These are phyloP conservation scores for Marmota monax DNA, from an alignment of 2,113 vertebrate species.

Conservation along the genomic window DNA sequence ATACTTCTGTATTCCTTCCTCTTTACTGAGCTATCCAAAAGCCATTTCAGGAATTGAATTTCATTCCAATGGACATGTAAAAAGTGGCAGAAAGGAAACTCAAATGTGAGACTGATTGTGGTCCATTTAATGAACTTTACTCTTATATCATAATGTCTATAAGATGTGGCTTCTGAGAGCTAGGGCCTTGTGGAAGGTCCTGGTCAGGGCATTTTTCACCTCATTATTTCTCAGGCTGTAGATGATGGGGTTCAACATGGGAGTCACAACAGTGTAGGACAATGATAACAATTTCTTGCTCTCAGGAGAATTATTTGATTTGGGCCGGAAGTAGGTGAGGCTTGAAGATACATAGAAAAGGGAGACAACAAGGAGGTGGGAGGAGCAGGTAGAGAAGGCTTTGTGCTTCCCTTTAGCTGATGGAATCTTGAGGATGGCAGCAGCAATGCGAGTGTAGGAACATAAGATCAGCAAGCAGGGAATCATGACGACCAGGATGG, in stretches of 20 bases:
- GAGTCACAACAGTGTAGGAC: conserved; percentile 78
- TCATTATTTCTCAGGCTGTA: conserved; percentile 80
- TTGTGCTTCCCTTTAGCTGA: conserved; percentile 69
- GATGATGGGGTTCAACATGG: conserved; percentile 81
- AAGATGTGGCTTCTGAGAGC: not conserved
- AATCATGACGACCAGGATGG: conserved; percentile 53
- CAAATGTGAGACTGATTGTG: not conserved
- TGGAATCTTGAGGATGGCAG: conserved; percentile 70
- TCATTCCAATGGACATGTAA: not conserved
- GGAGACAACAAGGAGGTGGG: conserved; percentile 75
- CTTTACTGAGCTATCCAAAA: not conserved
- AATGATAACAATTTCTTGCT: conserved; percentile 74
- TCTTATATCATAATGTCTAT: not conserved
- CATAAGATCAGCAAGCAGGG: conserved; percentile 62
- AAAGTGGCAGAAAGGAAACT: not conserved
- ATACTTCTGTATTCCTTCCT: not conserved
- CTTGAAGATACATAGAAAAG: conserved; percentile 75
- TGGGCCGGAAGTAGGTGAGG: conserved; percentile 69
- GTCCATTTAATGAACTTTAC: not conserved
- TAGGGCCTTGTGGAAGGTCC: conserved; percentile 22
- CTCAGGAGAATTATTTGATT: conserved; percentile 64
- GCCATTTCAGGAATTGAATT: not conserved
- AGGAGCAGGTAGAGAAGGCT: conserved; percentile 77
- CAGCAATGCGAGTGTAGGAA: conserved; percentile 67
- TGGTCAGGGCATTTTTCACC: conserved; percentile 66